Evolutionary conservation across 2,797 vertebrate genomes (phyloP).

Genomic region (Neosilurus mollespiculum): DNA sequence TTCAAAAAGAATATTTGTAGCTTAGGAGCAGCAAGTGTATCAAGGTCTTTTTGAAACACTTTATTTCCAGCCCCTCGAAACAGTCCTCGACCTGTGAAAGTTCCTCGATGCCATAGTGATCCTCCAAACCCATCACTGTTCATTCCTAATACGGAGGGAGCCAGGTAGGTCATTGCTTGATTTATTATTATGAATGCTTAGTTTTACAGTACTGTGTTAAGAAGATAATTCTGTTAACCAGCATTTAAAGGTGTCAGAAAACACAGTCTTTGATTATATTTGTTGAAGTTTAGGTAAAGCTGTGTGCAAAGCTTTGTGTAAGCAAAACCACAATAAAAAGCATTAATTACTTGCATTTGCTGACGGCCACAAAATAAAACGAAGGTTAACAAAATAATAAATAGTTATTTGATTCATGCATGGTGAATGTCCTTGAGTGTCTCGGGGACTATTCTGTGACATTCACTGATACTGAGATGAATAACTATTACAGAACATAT

Average conservation of each 20-base stretch:
- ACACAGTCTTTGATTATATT: neutral
- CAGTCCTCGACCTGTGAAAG: constrained; percentile 94
- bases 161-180: constrained; percentile 79
- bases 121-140: constrained; percentile 95
- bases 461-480: too few species aligned
- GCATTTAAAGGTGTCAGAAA: neutral
- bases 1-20: neutral
- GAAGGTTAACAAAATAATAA: neutral
- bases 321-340: neutral
- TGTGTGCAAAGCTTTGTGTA: neutral
- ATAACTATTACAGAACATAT: too few species aligned
- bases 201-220: neutral
- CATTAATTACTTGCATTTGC: neutral
- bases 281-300: neutral
- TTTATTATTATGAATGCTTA: neutral
- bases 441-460: too few species aligned
- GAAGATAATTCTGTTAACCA: neutral
- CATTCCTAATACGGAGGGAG: constrained; percentile 89
- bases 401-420: too few species aligned
- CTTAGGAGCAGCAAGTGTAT: too few species aligned
- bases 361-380: neutral
- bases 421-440: too few species aligned
- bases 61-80: constrained; percentile 82
- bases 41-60: neutral
- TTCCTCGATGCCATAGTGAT: constrained; percentile 96